Evolutionary conservation across 2,113 vertebrate species (phyloP), one percentile per base, ranked within the genome.

Genomic region (Hippocampus zosterae): DNA sequence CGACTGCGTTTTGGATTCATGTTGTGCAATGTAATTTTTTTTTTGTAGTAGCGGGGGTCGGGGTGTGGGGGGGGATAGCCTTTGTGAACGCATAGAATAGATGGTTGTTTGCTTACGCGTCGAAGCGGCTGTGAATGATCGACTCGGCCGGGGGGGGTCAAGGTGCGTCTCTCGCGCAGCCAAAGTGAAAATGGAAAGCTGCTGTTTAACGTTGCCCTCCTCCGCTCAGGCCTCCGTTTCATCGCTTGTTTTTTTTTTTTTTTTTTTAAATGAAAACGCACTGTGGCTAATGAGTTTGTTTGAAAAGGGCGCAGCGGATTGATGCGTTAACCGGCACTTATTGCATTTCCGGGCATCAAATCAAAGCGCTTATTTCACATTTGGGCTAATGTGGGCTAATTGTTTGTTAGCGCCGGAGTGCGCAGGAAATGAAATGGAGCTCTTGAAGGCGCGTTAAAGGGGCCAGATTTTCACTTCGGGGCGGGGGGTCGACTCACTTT

Each of bases 291-390:
- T 65, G 15, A 27, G n/a, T 16, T 65, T 46, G 63, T 27, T 46
- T 44, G 62, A 64, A 46, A 64, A 5, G 56, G 25, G 56, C n/a
- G 13, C 40, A 44, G 62, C n/a, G 13, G 41, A 25, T 2, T 13
- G 41, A 25, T 2, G 41, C 62, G 62, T 81, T 46, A 73, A 68
- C 37, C 68, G 18, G 63, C 66, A 42, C 37, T 59, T 59, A 29
- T 62, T 74, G 74, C 6, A 71, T 59, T 76, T 69, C 73, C 63
- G 59, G 61, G 41, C 62, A 72, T 40, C 59, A 65, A 69, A 74
- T 79, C 62, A 73, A 74, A 79, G 68, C 50, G n/a, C 41, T 73
- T 69, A 25, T 59, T 69, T 75, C 71, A 67, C 77, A 80, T 69
- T 72, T 19, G 19, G 74, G 67, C 72, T 83, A 69, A 81, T 76